phyloP scores from a whole-genome alignment of 2,888 invertebrate species.

The Drosophila pseudotalamancana region DNA sequence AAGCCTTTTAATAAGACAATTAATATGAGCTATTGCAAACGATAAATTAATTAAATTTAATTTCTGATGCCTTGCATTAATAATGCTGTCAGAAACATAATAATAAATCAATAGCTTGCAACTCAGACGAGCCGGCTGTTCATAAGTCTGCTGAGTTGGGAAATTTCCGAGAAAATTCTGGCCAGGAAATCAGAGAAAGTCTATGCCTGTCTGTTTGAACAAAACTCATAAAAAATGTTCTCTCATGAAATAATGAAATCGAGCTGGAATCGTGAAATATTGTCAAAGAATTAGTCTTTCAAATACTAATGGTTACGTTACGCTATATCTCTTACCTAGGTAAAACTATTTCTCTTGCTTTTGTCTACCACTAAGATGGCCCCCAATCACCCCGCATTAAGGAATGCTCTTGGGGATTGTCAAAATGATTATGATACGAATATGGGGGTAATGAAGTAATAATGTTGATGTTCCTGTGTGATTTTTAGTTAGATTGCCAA shows the following conservation, averaged over 20 bases:
- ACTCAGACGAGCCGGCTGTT: no score
- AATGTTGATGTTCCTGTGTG: slow-evolving; percentile 38
- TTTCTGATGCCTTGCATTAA: background rate
- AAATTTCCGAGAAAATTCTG: no score
- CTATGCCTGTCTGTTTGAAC: no score
- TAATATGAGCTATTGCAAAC: background rate
- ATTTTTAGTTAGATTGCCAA: slow-evolving; percentile 27
- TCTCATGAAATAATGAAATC: no score
- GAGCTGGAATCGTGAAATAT: no score
- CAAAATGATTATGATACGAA: slow-evolving; percentile 15
- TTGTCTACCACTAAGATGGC: background rate
- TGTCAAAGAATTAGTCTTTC: no score
- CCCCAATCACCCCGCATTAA: background rate
- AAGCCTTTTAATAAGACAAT: background rate
- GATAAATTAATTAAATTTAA: background rate
- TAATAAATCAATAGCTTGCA: background rate
- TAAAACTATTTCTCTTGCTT: no score
- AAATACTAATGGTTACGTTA: no score
- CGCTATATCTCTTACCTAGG: no score
- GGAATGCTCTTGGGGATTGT: background rate
- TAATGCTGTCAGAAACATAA: background rate
- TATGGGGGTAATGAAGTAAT: slow-evolving; percentile 35
- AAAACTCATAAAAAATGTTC: no score
- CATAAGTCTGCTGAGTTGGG: no score
- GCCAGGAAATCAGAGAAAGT: no score